Evolutionary conservation across 2,797 vertebrate genomes (phyloP).

Genomic region (Urosaurus nigricauda): DNA sequence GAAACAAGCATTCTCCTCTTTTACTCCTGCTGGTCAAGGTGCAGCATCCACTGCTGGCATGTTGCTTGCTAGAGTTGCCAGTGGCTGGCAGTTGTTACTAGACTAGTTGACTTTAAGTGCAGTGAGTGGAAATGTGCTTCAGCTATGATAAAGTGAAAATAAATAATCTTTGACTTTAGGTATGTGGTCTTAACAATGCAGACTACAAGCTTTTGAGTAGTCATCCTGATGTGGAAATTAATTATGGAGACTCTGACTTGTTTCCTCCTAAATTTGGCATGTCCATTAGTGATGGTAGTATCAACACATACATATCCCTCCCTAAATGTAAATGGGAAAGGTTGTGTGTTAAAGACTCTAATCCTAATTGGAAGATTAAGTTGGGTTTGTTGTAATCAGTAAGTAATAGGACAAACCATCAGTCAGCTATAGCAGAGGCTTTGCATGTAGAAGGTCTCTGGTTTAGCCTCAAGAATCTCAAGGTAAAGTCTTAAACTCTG

Average conservation of each 20-base stretch:
- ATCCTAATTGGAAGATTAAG: neutral
- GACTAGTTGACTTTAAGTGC: neutral
- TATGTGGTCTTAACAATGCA: neutral
- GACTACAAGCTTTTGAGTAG: neutral
- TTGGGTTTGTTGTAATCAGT: neutral
- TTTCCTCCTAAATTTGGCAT: too few species aligned
- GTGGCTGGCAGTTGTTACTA: neutral
- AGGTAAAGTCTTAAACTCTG: too few species aligned
- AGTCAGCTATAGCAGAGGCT: neutral
- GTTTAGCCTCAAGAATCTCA: too few species aligned
- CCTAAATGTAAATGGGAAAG: neutral
- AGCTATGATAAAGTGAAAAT: neutral
- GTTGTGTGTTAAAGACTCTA: neutral
- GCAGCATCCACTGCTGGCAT: constrained; percentile 43
- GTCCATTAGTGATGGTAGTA: neutral
- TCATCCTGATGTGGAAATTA: neutral
- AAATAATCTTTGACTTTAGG: neutral
- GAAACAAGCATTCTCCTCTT: too few species aligned
- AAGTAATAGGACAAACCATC: neutral
- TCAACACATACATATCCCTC: neutral
- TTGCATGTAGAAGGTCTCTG: neutral
- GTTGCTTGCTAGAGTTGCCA: constrained; percentile 39
- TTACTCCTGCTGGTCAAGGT: neutral
- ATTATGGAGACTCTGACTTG: neutral
- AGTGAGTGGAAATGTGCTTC: neutral